Evolutionary conservation across 2,113 vertebrate species (phyloP).

Genomic region (Corydoras maculifer): DNA sequence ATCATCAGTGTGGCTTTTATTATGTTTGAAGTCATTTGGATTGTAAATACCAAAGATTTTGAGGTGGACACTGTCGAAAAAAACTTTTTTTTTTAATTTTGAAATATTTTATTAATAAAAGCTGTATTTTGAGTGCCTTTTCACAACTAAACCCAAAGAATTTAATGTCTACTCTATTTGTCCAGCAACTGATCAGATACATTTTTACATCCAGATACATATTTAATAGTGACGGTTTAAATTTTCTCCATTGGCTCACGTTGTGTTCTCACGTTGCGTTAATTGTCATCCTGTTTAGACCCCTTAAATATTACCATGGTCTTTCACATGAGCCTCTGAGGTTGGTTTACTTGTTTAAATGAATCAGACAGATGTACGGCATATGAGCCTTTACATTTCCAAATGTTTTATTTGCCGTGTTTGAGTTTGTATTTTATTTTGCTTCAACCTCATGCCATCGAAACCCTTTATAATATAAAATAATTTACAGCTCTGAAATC

Average conservation of each 20-base stretch:
- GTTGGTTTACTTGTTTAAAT: conserved; percentile 1
- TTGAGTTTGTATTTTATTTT: conserved; percentile 8
- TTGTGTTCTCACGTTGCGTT: no score
- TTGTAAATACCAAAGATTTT: no score
- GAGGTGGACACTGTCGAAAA: no score
- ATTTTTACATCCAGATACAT: no score
- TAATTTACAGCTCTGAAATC: conserved; percentile 19
- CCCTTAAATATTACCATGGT: background rate
- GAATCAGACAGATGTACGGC: conserved; percentile 16
- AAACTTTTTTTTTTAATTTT: no score
- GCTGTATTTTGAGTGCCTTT: conserved; percentile 7
- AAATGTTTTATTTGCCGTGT: conserved; percentile 40
- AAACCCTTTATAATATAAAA: conserved; percentile 35
- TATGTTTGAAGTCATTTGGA: no score
- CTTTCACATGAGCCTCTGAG: conserved; percentile 8
- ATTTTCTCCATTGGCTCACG: background rate
- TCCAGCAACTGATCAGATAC: background rate
- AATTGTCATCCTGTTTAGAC: no score
- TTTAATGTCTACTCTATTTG: background rate
- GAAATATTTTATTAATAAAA: no score
- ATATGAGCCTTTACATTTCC: conserved; percentile 19
- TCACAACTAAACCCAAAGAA: conserved; percentile 8
- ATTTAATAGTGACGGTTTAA: no score
- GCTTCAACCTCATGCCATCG: conserved; percentile 13
- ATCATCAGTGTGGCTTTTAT: no score